These are phyloP conservation scores for Amazona finschi DNA, from an alignment of 2,797 vertebrate genomes.

Conservation along the genomic window DNA sequence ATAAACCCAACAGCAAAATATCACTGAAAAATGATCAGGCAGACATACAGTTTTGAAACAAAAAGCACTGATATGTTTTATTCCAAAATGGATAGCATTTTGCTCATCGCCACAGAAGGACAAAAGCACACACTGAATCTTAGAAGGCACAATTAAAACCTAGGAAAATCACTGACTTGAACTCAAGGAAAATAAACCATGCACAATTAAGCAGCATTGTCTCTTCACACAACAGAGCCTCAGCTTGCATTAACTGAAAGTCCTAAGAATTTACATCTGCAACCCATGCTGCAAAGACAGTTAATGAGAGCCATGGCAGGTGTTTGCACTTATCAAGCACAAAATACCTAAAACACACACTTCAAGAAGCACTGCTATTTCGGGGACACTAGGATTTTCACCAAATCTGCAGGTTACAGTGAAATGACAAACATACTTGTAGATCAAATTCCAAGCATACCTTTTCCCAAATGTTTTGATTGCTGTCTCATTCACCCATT, in stretches of 20 bases:
- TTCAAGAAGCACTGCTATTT: background rate
- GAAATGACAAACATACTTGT: background rate
- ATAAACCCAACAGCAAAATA: background rate
- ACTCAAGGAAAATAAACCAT: background rate
- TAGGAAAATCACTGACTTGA: background rate
- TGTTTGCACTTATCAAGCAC: background rate
- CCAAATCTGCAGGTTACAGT: background rate
- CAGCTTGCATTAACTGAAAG: too few species aligned
- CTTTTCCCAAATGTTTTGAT: background rate
- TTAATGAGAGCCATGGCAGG: fast-evolving
- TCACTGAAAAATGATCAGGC: background rate
- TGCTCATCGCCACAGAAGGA: background rate
- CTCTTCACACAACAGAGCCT: background rate
- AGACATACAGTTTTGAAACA: background rate
- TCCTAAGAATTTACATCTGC: fast-evolving
- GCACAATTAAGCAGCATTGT: fast-evolving
- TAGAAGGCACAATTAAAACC: background rate
- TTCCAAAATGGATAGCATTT: background rate
- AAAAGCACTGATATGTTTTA: background rate
- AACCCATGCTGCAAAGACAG: fast-evolving
- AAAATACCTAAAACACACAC: background rate
- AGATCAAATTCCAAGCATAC: background rate
- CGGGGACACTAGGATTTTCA: background rate
- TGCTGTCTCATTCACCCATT: background rate
- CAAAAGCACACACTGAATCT: background rate